phyloP scores from a whole-genome alignment of 2,113 vertebrate species.

The Leucoraja erinaceus region DNA sequence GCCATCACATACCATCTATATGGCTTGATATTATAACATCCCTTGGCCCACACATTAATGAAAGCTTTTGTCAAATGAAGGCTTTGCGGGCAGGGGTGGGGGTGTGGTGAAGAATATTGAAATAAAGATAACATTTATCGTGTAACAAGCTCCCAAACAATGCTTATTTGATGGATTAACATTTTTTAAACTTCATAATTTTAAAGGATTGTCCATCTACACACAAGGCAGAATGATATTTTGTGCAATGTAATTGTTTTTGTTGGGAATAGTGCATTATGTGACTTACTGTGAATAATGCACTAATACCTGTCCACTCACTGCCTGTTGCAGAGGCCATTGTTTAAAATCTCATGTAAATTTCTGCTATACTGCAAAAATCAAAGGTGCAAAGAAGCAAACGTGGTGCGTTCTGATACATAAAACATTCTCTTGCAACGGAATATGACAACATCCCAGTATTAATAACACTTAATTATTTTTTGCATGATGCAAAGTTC shows the following conservation, averaged over 20 bases:
- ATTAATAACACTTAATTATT: background rate
- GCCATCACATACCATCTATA: background rate
- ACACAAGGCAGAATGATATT: slow-evolving; percentile 1
- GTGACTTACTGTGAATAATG: background rate
- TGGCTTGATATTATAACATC: background rate
- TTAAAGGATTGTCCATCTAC: background rate
- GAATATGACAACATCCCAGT: background rate
- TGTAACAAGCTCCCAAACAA: background rate
- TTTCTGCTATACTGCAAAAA: background rate
- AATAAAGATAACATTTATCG: background rate
- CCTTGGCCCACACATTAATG: background rate
- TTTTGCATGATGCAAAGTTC: background rate
- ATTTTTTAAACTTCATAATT: background rate
- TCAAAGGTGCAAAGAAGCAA: background rate
- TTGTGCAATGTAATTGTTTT: background rate
- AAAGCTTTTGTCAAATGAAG: background rate
- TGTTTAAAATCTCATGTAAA: background rate
- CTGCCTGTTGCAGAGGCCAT: background rate
- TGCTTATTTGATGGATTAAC: background rate
- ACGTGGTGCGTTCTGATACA: background rate
- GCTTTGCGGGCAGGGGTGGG: background rate
- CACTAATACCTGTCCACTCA: background rate
- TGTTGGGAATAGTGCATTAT: background rate
- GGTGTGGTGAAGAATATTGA: background rate
- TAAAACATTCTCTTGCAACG: background rate